Evolutionary conservation across 1,140 invertebrate species (phyloP), one percentile per base, ranked within the genome.

Genomic region (Ceratoteleas bidentatus): DNA sequence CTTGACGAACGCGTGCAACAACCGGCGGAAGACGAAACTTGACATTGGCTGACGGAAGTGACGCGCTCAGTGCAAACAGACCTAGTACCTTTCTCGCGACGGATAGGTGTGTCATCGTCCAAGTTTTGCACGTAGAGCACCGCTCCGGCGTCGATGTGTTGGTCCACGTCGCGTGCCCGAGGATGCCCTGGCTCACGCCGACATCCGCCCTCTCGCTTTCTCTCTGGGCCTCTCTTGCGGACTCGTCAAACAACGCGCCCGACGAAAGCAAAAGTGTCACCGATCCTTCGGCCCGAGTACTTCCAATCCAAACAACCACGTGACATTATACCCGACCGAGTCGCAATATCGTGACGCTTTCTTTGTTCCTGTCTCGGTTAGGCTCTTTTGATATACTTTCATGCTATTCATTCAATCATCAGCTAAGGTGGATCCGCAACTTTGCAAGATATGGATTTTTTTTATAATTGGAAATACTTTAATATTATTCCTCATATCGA

Each of bases 41-140:
- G 91, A 91, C 91, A 92, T 91, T 89, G 87, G 81, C 73, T 84
- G 86, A 79, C 90, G 91, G 91, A 92, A 91, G 86, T 89, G 89
- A 90, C 89, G 89, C 87, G 85, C 70, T 52, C 58, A 80, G 86
- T 74, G 86, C 84, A 91, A 92, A 91, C 81, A 90, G 60, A 79
- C 79, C 83, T 86, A 85, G 80, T 79, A 85, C 87, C 87, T 88
- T 88, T 89, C 81, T 83, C 64, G 81, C 85, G 85, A 89, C 88
- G 87, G 85, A 90, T 86, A 92, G 91, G 90, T 90, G 90, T 89
- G 91, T 87, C 89, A 77, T 83, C 76, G 45, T 72, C 38, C 60
- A 50, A 75, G 77, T 78, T 81, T 83, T 83, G 72, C 65, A 73
- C 81, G 56, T 74, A 49, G 32, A 77, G 47, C 49, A 53, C 56